These are phyloP conservation scores for Calcarius lapponicus DNA, from an alignment of 2,797 vertebrate genomes.

Conservation along the genomic window DNA sequence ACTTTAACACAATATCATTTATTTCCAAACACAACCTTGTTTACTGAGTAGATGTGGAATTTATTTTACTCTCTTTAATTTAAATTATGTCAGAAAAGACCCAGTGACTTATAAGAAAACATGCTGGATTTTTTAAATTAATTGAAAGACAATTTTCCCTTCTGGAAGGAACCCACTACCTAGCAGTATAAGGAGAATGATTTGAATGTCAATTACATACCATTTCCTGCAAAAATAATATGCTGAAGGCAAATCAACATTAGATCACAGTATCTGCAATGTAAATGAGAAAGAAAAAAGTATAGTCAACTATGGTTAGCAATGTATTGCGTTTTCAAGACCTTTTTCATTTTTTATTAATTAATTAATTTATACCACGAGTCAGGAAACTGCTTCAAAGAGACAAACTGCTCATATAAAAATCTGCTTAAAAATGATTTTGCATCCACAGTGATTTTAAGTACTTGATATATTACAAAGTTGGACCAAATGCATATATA, in stretches of 20 bases:
- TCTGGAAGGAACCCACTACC: not conserved
- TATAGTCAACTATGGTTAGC: not conserved
- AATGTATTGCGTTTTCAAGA: not conserved
- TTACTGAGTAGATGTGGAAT: conserved; percentile 8
- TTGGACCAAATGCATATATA: not conserved
- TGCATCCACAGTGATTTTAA: not conserved
- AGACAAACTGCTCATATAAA: not conserved
- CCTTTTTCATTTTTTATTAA: not conserved
- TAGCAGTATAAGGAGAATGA: not conserved
- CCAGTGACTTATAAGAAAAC: not conserved
- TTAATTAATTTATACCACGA: not conserved
- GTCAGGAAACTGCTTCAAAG: not conserved
- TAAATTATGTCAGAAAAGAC: not conserved
- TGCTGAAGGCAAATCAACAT: not conserved
- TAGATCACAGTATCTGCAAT: not conserved
- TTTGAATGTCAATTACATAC: not conserved
- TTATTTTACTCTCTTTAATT: not conserved
- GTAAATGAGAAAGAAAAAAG: not conserved
- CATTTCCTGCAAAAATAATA: not conserved
- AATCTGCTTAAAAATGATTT: not conserved
- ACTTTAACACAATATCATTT: not conserved
- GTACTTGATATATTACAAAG: not conserved
- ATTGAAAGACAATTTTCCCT: not conserved
- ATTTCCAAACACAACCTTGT: not conserved
- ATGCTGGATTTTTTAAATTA: not conserved